Evolutionary conservation across 2,888 invertebrate species (phyloP), one percentile per base, ranked within the genome.

Genomic region (Cephus nigrinus): DNA sequence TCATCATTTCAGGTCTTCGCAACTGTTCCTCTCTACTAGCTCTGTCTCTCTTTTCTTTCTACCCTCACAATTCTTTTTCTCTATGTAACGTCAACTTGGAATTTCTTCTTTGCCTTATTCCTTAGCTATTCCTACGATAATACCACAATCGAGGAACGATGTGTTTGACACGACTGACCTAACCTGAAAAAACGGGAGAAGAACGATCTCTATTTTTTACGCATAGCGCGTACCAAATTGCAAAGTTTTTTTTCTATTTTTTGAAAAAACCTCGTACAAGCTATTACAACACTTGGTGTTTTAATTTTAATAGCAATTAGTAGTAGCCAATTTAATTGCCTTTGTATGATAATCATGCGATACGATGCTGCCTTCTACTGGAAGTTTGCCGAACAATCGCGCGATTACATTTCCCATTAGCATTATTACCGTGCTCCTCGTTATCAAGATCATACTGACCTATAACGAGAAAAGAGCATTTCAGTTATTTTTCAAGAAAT

Each of bases 161-260:
- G 84, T 84, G 85, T 84, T 81, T 79, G 40, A 75, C 68, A 77
- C 79, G 82, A 85, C 84, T 79, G 82, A 84, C 78, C 76, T 76
- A n/a, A 72, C 72, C 40, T 15, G 40, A 4, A 40, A 40, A 15
- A 68, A 71, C 12, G 32, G 74, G 75, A 78, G 36, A 40, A 55
- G n/a, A 79, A 79, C 76, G 55, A 71, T 35, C 74, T 76, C 35
- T 73, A 35, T 35, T 32, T 79, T n/a, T 69, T 11, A 72, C 74
- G 74, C 74, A 75, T 79, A 71, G 36, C 33, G 80, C 55, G 74
- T 69, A 80, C 55, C 75, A 80, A 73, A 71, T 68, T 12, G 40
- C 5, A 35, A 31, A 4, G 30, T 32, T 15, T 35, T 77, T 74
- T 71, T 40, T 40, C 15, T 15, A 40, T 40, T 40, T 5, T 15